These are phyloP conservation scores for Platycnemis pennipes DNA, from an alignment of 2,888 invertebrate genomes.

Conservation along the genomic window DNA sequence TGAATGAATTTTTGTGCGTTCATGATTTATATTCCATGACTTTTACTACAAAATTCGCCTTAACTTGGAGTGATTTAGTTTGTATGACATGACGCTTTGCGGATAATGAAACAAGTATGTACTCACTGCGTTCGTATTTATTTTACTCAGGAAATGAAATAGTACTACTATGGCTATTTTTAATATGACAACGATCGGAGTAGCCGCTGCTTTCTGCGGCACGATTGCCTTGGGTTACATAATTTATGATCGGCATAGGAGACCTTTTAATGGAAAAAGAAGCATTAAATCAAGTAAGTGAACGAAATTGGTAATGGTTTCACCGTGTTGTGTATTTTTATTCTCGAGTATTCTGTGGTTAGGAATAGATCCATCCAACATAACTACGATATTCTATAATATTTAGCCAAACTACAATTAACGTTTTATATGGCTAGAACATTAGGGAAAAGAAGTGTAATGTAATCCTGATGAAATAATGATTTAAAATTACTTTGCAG, in stretches of 20 bases:
- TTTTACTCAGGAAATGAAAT: constrained; percentile 28
- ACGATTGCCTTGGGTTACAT: constrained; percentile 45
- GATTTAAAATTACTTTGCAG: background rate
- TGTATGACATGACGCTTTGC: background rate
- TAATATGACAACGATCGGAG: constrained; percentile 42
- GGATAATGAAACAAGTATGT: background rate
- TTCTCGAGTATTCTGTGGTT: too few relatives aligned
- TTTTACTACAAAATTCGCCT: too few relatives aligned
- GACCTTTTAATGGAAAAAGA: background rate
- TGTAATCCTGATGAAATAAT: too few relatives aligned
- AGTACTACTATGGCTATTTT: constrained; percentile 37
- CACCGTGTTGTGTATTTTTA: too few relatives aligned
- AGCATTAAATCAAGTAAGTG: background rate
- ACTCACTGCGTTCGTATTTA: background rate
- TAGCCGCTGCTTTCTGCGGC: constrained; percentile 47
- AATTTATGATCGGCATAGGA: constrained; percentile 40
- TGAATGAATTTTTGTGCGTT: background rate
- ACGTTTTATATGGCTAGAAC: too few relatives aligned
- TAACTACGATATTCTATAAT: too few relatives aligned
- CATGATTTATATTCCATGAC: background rate
- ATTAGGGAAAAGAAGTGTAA: too few relatives aligned
- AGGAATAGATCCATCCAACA: too few relatives aligned
- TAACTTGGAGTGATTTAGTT: background rate
- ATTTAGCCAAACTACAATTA: too few relatives aligned
- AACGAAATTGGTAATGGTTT: background rate